phyloP scores from a whole-genome alignment of 2,888 invertebrate genomes.

The Acanthosepion lycidas region DNA sequence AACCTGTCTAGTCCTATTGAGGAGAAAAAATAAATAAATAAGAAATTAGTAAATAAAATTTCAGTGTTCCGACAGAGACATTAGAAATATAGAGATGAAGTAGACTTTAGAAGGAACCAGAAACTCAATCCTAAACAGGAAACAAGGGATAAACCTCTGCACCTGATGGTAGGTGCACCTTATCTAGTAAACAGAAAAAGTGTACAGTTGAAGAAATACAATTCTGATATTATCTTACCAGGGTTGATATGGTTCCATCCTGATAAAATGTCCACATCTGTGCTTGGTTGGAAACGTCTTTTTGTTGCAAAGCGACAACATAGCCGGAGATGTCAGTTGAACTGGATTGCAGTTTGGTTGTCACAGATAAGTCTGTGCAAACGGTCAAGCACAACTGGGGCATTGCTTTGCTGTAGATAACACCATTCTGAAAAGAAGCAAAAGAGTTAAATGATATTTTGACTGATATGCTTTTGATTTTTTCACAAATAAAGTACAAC shows the following conservation, averaged over 20 bases:
- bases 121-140: too few relatives aligned
- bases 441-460: neutral
- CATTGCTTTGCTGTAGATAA: constrained; percentile 69
- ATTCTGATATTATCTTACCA: constrained; percentile 55
- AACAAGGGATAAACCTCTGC: too few relatives aligned
- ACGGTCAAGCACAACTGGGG: constrained; percentile 71
- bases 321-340: constrained; percentile 63
- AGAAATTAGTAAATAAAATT: too few relatives aligned
- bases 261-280: constrained; percentile 72
- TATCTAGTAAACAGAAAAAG: neutral
- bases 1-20: too few relatives aligned
- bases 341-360: constrained; percentile 55
- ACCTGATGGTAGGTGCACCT: too few relatives aligned
- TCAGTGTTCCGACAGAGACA: too few relatives aligned
- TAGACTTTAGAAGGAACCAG: too few relatives aligned
- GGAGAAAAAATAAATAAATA: too few relatives aligned
- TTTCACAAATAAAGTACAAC: too few relatives aligned
- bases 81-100: too few relatives aligned
- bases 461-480: neutral
- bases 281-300: constrained; percentile 60
- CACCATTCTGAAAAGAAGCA: constrained; percentile 64
- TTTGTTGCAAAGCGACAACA: constrained; percentile 68
- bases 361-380: constrained; percentile 58
- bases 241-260: constrained; percentile 68
- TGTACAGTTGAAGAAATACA: too few relatives aligned